Percentiles rank a stretch among this genome's conserved stretches.
These are phyloP conservation scores for Sula dactylatra DNA, from an alignment of 2,113 vertebrate genomes.

Conservation along the genomic window DNA sequence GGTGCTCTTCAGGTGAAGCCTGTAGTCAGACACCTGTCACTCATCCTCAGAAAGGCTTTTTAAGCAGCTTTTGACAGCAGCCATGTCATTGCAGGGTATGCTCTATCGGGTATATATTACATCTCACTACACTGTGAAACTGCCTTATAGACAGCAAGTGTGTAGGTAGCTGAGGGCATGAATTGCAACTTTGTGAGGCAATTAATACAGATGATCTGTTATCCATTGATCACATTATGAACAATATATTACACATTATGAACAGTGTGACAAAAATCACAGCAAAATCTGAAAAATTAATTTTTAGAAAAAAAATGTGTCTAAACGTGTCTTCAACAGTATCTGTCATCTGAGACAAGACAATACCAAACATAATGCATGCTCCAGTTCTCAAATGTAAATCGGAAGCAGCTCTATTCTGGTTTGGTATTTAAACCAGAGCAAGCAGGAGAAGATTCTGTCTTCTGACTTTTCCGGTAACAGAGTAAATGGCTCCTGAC, in stretches of 20 bases:
- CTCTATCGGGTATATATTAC: not conserved
- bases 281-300: not conserved
- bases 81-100: not conserved
- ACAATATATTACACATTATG: not conserved
- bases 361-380: fast-evolving
- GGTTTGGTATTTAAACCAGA: not conserved
- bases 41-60: not conserved
- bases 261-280: not conserved
- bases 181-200: not conserved
- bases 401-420: not conserved
- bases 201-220: not conserved
- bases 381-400: not conserved
- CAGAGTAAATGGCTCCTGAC: not conserved
- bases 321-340: not conserved
- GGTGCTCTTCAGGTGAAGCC: not conserved
- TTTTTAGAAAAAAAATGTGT: not conserved
- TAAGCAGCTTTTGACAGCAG: not conserved
- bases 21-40: not conserved
- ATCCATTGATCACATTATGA: not conserved
- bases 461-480: not conserved
- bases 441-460: not conserved
- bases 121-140: not conserved
- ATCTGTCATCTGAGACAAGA: not conserved
- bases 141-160: not conserved
- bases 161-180: not conserved